Conservation (phyloP, 2,113 vertebrate genomes). For the Tamias sibiricus region DNA sequence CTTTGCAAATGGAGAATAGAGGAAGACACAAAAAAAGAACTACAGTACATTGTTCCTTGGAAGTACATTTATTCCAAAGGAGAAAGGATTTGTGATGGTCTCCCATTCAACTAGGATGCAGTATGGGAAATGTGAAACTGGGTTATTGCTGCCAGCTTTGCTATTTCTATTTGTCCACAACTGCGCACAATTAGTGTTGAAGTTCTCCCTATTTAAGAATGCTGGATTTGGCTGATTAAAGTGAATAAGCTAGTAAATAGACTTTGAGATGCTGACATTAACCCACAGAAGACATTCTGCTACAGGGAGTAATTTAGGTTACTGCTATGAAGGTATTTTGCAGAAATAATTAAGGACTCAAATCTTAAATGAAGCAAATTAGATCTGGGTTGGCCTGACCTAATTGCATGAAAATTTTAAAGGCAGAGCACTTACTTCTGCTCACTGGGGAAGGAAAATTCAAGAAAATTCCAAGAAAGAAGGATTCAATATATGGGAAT, state of each 20-base stretch:
- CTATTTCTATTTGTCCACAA: neutral
- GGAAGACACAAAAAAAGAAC: neutral
- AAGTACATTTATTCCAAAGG: neutral
- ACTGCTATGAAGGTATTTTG: constrained; percentile 25
- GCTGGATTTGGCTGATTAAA: neutral
- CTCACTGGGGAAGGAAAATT: neutral
- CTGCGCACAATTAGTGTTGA: neutral
- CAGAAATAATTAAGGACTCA: constrained; percentile 32
- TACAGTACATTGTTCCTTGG: neutral
- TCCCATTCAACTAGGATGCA: neutral
- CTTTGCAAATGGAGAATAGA: neutral
- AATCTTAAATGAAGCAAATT: constrained; percentile 54
- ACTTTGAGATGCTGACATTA: constrained; percentile 24
- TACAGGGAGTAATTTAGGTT: constrained; percentile 6
- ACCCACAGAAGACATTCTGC: neutral
- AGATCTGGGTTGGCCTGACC: neutral
- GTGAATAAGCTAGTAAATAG: neutral
- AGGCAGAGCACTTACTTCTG: neutral
- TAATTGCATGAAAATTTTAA: constrained; percentile 29
- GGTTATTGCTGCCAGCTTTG: neutral
- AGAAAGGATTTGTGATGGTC: neutral
- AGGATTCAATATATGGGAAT: no score
- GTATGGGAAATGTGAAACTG: neutral
- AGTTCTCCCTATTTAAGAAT: neutral
- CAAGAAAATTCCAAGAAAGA: neutral